phyloP scores from a whole-genome alignment of 2,113 vertebrate genomes.

The Macroglossus sobrinus region DNA sequence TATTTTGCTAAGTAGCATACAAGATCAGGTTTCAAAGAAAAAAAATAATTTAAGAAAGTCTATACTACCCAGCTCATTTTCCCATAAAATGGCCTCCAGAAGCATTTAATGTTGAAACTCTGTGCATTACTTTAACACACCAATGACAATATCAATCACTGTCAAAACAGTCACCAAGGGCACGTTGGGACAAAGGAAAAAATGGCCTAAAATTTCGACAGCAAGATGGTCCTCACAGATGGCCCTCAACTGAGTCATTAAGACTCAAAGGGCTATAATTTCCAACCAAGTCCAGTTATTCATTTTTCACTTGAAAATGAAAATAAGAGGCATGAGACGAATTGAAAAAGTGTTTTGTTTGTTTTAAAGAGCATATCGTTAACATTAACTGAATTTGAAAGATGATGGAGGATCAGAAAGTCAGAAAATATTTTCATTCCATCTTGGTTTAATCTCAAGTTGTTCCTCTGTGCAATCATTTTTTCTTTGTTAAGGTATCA shows the following conservation, averaged over 20 bases:
- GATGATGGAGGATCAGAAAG: background rate
- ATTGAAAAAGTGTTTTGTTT: background rate
- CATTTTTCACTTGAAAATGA: background rate
- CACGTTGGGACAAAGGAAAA: background rate
- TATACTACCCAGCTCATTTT: background rate
- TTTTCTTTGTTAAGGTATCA: background rate
- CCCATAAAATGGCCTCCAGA: background rate
- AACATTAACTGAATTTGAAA: background rate
- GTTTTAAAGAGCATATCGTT: background rate
- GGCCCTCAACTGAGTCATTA: background rate
- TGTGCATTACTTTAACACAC: background rate
- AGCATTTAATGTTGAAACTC: background rate
- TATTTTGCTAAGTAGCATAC: background rate
- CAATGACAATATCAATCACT: background rate
- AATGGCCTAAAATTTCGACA: background rate
- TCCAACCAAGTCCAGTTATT: background rate
- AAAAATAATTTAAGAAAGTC: background rate
- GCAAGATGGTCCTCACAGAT: background rate
- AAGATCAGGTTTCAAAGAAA: slow-evolving; percentile 13
- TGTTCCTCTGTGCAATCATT: background rate
- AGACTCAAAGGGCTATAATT: background rate
- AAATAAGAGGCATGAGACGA: background rate
- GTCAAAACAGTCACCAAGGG: background rate
- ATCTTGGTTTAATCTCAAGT: background rate
- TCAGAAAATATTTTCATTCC: background rate